Evolutionary conservation across 2,113 vertebrate species (phyloP).

Genomic region (Capreolus pygargus): DNA sequence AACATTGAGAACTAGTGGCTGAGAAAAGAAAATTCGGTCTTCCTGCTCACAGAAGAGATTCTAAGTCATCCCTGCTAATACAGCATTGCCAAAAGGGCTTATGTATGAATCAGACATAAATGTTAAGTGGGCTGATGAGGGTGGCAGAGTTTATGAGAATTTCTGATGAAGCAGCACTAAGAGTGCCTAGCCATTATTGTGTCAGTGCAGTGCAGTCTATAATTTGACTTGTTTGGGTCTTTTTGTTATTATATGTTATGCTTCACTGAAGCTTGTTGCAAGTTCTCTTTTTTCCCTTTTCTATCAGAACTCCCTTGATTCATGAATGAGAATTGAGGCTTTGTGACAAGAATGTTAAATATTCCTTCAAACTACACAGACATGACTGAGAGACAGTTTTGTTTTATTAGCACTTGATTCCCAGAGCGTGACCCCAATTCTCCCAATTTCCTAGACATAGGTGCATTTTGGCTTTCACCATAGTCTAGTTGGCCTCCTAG

Average conservation of each 20-base stretch:
- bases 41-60: conserved; percentile 43
- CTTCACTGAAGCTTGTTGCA: not conserved
- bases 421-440: not conserved
- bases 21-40: conserved; percentile 21
- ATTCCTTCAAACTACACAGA: not conserved
- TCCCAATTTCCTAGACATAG: conserved; percentile 1
- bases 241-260: not conserved
- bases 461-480: not conserved
- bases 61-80: conserved; percentile 26
- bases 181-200: not conserved
- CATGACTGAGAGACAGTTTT: not conserved
- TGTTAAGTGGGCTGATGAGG: conserved; percentile 39
- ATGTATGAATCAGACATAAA: conserved; percentile 42
- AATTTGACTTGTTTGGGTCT: conserved; percentile 30
- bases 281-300: conserved; percentile 24
- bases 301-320: conserved; percentile 34
- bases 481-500: not conserved
- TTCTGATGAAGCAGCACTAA: conserved; percentile 27
- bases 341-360: conserved; percentile 36
- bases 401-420: conserved; percentile 38
- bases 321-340: not conserved
- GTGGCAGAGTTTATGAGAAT: conserved; percentile 3
- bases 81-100: not conserved
- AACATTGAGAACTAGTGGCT: conserved; percentile 43
- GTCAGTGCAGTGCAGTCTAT: not conserved